A percentile compares a stretch with the other conserved stretches of the same genome.
These are phyloP conservation scores for Congeria kusceri DNA, from an alignment of 2,888 invertebrate genomes.

Conservation along the genomic window DNA sequence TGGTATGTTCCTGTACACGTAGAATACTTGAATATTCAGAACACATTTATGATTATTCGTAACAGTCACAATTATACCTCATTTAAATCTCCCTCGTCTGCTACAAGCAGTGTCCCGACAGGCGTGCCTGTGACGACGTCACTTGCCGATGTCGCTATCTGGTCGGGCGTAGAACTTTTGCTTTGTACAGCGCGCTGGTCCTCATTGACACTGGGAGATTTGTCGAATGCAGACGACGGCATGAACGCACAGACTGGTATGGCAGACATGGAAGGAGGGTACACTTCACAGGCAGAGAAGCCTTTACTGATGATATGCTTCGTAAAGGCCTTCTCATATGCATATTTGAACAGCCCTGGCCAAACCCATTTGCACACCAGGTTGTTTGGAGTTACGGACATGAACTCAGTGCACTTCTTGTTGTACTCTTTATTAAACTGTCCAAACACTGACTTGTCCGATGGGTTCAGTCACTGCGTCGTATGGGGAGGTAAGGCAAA, in stretches of 20 bases:
- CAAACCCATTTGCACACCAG: slow-evolving; percentile 26
- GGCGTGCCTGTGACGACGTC: too few relatives aligned
- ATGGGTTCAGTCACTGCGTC: slow-evolving; percentile 16
- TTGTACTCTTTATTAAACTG: slow-evolving; percentile 22
- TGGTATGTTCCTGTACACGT: too few relatives aligned
- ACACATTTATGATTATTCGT: too few relatives aligned
- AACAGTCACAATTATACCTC: too few relatives aligned
- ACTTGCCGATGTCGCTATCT: too few relatives aligned
- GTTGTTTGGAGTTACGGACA: slow-evolving; percentile 19
- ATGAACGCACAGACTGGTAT: slow-evolving; percentile 11
- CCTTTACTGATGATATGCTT: slow-evolving; percentile 24
- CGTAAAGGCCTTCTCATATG: slow-evolving; percentile 24
- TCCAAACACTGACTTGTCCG: slow-evolving; percentile 30
- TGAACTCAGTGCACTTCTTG: slow-evolving; percentile 25
- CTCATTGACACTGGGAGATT: too few relatives aligned
- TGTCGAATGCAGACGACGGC: slow-evolving; percentile 7
- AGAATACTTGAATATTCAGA: too few relatives aligned
- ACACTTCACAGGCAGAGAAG: slow-evolving; percentile 24
- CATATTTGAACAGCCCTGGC: slow-evolving; percentile 20
- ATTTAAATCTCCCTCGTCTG: too few relatives aligned
- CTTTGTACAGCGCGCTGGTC: too few relatives aligned
- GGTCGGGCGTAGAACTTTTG: too few relatives aligned
- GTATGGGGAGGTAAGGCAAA: slow-evolving; percentile 23
- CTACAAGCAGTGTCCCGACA: too few relatives aligned
- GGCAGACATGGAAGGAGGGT: not conserved